These are phyloP conservation scores for Mormyrops attenuatus DNA, from an alignment of 2,797 vertebrate species.

Conservation along the genomic window DNA sequence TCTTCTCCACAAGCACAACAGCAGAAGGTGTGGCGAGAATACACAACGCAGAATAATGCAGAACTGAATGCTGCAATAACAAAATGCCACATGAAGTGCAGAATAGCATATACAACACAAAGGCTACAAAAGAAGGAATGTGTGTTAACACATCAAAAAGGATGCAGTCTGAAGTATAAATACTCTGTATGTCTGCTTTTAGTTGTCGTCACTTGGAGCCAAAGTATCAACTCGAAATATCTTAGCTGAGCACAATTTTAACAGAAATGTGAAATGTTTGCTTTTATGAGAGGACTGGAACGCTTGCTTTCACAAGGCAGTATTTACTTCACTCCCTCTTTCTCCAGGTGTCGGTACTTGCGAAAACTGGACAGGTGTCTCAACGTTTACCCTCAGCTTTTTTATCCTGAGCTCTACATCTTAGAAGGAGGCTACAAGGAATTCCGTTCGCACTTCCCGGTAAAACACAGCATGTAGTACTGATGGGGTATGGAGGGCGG, in stretches of 20 bases:
- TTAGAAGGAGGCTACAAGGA: constrained; percentile 44
- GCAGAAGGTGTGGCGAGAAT: neutral
- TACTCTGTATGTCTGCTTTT: neutral
- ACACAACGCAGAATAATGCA: neutral
- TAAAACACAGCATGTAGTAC: constrained; percentile 18
- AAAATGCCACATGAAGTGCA: neutral
- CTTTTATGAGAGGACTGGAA: neutral
- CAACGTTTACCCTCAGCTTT: constrained; percentile 36
- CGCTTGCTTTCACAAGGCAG: neutral
- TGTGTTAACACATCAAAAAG: neutral
- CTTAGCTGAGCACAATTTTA: neutral
- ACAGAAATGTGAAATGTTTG: neutral
- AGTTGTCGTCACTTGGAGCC: neutral
- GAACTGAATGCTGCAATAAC: neutral
- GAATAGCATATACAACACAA: neutral
- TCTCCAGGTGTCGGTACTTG: constrained; percentile 27
- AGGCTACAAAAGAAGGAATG: neutral
- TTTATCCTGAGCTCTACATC: constrained; percentile 49
- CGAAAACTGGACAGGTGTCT: constrained; percentile 28
- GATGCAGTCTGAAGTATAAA: neutral
- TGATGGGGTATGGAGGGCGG: neutral
- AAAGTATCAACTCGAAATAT: neutral
- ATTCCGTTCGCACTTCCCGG: constrained; percentile 41
- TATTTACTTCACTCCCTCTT: neutral
- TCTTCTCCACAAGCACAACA: neutral